Evolutionary conservation across 2,113 vertebrate species (phyloP).

Genomic region (human (Homo sapiens)): DNA sequence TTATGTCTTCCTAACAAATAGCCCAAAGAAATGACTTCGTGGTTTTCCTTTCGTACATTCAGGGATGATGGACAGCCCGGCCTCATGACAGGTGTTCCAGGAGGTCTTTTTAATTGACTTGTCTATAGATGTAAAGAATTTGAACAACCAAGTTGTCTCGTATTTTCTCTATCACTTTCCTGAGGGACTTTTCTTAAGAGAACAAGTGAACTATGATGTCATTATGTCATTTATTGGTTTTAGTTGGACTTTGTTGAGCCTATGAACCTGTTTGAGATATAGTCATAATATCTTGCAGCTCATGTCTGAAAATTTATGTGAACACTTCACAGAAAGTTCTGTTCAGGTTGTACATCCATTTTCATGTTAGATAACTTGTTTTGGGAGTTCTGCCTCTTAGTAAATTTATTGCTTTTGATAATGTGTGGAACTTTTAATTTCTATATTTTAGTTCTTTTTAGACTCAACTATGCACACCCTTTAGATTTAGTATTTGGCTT

Average conservation of each 20-base stretch:
- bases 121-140: conserved; percentile 66
- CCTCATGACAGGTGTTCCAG: conserved; percentile 69
- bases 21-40: conserved; percentile 11
- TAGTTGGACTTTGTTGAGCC: conserved; percentile 65
- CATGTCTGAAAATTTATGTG: neutral
- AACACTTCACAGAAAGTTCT: neutral
- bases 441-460: neutral
- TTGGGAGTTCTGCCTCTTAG: neutral
- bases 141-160: conserved; percentile 63
- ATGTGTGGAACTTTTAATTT: neutral
- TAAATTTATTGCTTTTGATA: neutral
- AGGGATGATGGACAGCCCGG: conserved; percentile 49
- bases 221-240: neutral
- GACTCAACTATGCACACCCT: neutral
- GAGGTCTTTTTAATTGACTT: conserved; percentile 81
- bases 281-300: conserved; percentile 9
- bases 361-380: conserved; percentile 27
- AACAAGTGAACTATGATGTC: conserved; percentile 51
- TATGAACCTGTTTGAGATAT: neutral
- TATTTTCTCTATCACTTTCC: conserved; percentile 50
- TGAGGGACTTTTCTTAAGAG: conserved; percentile 58
- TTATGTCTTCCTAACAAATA: conserved; percentile 12
- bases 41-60: conserved; percentile 60
- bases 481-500: conserved; percentile 39
- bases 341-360: conserved; percentile 21